phyloP scores from a whole-genome alignment of 2,797 vertebrate genomes.

The Periparus ater region DNA sequence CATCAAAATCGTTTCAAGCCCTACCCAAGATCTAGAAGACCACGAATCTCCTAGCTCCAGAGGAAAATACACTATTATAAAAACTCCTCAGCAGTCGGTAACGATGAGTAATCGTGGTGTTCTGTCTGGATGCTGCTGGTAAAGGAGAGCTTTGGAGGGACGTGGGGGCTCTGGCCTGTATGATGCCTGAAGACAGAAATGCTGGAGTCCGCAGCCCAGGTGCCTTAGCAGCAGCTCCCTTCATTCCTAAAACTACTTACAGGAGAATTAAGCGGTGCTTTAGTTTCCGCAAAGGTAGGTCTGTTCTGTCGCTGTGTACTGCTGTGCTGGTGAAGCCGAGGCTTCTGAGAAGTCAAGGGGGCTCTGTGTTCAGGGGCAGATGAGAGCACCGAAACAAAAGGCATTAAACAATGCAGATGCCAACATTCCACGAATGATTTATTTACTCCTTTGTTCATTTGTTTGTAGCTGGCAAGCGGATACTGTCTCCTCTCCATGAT shows the following conservation, averaged over 20 bases:
- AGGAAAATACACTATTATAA: slow-evolving; percentile 13
- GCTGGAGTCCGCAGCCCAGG: slow-evolving; percentile 75
- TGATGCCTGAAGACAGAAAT: slow-evolving; percentile 82
- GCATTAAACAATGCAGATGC: slow-evolving; percentile 12
- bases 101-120: not conserved
- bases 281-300: slow-evolving; percentile 86
- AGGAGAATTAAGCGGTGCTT: slow-evolving; percentile 85
- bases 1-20: not conserved
- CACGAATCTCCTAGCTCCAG: slow-evolving; percentile 20
- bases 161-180: slow-evolving; percentile 55
- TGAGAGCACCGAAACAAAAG: slow-evolving; percentile 1
- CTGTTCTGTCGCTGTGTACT: not conserved
- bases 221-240: slow-evolving; percentile 77
- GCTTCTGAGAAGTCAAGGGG: not conserved
- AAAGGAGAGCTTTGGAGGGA: slow-evolving; percentile 24
- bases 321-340: not conserved
- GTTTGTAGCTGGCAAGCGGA: not conserved
- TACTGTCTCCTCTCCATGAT: not conserved
- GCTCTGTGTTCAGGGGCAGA: not conserved
- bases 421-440: not conserved
- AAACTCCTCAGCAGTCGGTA: slow-evolving; percentile 22
- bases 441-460: slow-evolving; percentile 49
- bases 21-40: slow-evolving; percentile 19
- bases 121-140: slow-evolving; percentile 35
- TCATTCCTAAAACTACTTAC: slow-evolving; percentile 83